Evolutionary conservation across 92 coral and sea anemone species (phyloP), one percentile per base, ranked within the genome.

Genomic region (Epizoanthus rinbou): DNA sequence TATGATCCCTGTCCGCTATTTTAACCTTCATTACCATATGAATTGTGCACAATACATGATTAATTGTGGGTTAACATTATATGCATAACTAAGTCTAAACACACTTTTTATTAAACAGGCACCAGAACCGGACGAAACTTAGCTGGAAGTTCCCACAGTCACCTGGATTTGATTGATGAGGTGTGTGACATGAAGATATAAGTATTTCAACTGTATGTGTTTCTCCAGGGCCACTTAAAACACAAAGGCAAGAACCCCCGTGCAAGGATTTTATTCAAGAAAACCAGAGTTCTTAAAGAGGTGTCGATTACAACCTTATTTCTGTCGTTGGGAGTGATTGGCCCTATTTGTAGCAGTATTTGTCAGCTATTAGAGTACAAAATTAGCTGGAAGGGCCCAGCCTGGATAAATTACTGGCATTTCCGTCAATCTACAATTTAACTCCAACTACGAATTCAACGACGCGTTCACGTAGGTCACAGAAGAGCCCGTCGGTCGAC

Each of bases 41-140:
- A 89, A 89, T 85, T 66, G 84, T 57, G 66, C 31, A 80, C 89
- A 81, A 74, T 81, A 81, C 80, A 80, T 89, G 87, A 89, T 89
- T 89, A 85, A 85, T 89, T 89, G 92, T 85, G 76, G 84, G 80
- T 85, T 85, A 84, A 67, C 92, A 82, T 85, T 83, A 85, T 89
- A 80, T 81, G 92, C 92, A 89, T 89, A 75, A 86, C 89, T 85
- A 78, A 78, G 82, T 78, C 21, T 78, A 78, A 78, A 62, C 82
- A 78, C 82, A 43, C 65, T 62, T 62, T 74, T 78, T 78, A 62
- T 78, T 78, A 62, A 78, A 78, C 82, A 78, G 82, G 82, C 50
- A 54, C 64, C 71, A 69, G 71, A 78, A 62, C 71, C 82, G 82
- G 82, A 78, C 82, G 82, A 78, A 78, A 54, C 58, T 78, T 78